Conservation (phyloP, 2,797 vertebrate genomes). For the Cossypha caffra region DNA sequence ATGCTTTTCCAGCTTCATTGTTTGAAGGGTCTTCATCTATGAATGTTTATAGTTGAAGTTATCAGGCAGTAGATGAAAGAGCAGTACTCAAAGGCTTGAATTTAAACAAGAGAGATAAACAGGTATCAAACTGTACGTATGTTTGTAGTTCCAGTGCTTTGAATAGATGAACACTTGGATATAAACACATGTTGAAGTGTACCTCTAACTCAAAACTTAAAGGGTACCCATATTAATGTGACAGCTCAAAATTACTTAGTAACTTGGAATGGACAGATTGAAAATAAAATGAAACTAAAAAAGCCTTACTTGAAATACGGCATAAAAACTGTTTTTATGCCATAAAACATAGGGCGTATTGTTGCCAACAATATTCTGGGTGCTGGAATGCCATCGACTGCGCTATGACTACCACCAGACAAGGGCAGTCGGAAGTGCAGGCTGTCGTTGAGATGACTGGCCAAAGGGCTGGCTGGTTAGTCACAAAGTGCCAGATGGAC, state of each 20-base stretch:
- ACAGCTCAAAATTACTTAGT: background rate
- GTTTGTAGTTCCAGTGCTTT: background rate
- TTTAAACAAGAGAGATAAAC: background rate
- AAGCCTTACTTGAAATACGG: background rate
- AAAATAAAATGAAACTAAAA: background rate
- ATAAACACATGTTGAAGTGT: background rate
- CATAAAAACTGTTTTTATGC: background rate
- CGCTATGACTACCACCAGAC: accelerated
- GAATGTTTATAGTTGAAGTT: background rate
- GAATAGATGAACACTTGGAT: background rate
- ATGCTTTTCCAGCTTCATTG: background rate
- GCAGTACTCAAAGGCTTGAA: background rate
- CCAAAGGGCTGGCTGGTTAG: background rate
- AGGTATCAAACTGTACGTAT: background rate
- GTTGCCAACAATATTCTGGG: background rate
- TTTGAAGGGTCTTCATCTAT: background rate
- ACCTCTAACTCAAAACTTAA: background rate
- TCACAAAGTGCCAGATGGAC: background rate
- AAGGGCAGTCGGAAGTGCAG: background rate
- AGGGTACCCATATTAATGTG: background rate
- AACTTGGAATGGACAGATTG: background rate
- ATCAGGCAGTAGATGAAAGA: background rate
- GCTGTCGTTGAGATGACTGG: background rate
- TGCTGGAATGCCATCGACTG: accelerated
- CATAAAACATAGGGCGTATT: too few species aligned